A percentile compares a stretch with the other conserved stretches of the same genome.
Evolutionary conservation across 2,113 vertebrate genomes (phyloP).

Genomic region (Geothlypis trichas): DNA sequence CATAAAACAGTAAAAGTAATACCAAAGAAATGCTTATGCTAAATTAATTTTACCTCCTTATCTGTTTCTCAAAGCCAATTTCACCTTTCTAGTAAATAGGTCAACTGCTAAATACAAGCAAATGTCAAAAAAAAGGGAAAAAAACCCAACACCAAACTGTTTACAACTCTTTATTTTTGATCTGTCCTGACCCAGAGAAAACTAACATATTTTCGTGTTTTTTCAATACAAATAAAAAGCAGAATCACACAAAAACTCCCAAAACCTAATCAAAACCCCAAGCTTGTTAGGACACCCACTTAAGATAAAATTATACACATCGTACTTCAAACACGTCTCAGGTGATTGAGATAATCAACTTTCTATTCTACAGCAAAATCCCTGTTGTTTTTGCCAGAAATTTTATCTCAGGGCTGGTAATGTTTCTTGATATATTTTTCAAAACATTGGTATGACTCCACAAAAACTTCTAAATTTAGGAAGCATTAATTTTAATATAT

Average conservation of each 20-base stretch:
- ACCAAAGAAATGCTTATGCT: neutral
- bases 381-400: neutral
- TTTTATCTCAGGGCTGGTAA: neutral
- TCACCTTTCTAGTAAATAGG: neutral
- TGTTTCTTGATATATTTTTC: neutral
- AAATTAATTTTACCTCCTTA: neutral
- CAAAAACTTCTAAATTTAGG: neutral
- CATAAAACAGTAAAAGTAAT: neutral
- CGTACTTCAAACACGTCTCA: neutral
- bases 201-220: neutral
- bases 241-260: neutral
- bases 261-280: neutral
- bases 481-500: neutral
- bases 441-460: neutral
- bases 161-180: neutral
- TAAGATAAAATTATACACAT: neutral
- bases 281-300: neutral
- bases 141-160: neutral
- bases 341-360: neutral
- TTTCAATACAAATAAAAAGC: neutral
- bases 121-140: neutral
- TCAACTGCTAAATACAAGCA: neutral
- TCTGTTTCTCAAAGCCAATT: neutral
- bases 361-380: neutral
- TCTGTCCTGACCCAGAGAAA: neutral